Evolutionary conservation across 2,797 vertebrate species (phyloP).

Genomic region (Poecile montanus): DNA sequence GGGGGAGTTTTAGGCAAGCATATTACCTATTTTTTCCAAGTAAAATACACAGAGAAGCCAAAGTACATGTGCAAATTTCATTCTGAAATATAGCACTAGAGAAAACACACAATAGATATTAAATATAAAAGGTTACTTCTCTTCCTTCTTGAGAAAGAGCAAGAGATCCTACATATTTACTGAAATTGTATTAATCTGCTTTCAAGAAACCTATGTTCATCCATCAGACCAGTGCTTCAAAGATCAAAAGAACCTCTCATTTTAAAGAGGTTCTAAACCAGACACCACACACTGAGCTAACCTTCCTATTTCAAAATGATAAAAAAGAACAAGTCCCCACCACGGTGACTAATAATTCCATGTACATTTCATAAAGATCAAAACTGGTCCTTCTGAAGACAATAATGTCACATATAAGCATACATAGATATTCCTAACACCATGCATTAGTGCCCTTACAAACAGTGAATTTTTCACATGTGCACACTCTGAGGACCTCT

Average conservation of each 20-base stretch:
- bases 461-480: background rate
- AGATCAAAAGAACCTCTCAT: background rate
- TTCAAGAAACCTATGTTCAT: background rate
- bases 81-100: background rate
- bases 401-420: fast-evolving
- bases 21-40: background rate
- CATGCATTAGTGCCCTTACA: background rate
- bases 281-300: background rate
- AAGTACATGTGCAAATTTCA: background rate
- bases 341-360: background rate
- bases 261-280: background rate
- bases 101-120: background rate
- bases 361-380: background rate
- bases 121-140: background rate
- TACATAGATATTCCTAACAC: background rate
- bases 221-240: background rate
- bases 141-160: background rate
- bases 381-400: background rate
- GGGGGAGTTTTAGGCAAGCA: background rate
- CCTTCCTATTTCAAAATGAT: background rate
- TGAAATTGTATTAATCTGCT: background rate
- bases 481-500: background rate
- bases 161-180: background rate
- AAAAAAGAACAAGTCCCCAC: background rate
- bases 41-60: background rate